Base-by-base conservation (phyloP, 2,797 vertebrate genomes). In the Danio jaintianensis region DNA sequence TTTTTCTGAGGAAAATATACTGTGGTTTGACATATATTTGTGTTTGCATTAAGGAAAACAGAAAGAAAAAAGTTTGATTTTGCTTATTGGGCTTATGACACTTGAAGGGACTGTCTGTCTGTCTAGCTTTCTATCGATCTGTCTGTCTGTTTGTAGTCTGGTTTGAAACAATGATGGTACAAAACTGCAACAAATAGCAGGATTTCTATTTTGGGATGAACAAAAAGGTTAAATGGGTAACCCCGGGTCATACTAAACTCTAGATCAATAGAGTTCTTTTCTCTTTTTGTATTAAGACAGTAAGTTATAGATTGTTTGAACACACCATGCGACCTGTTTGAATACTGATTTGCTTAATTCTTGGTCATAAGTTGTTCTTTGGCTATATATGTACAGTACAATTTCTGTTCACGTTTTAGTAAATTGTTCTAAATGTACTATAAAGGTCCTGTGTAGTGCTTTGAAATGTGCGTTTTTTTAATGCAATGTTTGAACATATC, bases 1-100 rank as follows among this genome's bases (percentile, higher is more conserved):
- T 61, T 80, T 72, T 38, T 43, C 16, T 72, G 3, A 18, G 38
- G 16, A 63, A 63, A 75, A 76, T 64, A 16, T 22, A 18, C 47
- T 10, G 1, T 29, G 36, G 50, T 53, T 15, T 64, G 16, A 7
- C 56, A 36, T 40, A 42, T 53, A 7, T 61, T 20, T 74, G 71
- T 36, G 10, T 58, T 22, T 29, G 22, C 13, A 16, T 4, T 7
- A 13, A 18, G n/a, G 15, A 48, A 59, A 22, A 61, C 43, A 61
- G 63, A 45, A 36, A 15, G 15, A 58, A 9, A 43, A 29, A 15
- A 56, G 16, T 78, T 47, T 78, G 29, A 40, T 38, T 56, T 59
- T 48, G 12, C 42, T 38, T 56, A 38, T 20, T 56, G 62, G 15
- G 29, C 67, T 29, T 69, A 38, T 38, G 47, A 16, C 20, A 67